These are phyloP conservation scores for Pholis gunnellus DNA, from an alignment of 2,113 vertebrate genomes.

Conservation along the genomic window DNA sequence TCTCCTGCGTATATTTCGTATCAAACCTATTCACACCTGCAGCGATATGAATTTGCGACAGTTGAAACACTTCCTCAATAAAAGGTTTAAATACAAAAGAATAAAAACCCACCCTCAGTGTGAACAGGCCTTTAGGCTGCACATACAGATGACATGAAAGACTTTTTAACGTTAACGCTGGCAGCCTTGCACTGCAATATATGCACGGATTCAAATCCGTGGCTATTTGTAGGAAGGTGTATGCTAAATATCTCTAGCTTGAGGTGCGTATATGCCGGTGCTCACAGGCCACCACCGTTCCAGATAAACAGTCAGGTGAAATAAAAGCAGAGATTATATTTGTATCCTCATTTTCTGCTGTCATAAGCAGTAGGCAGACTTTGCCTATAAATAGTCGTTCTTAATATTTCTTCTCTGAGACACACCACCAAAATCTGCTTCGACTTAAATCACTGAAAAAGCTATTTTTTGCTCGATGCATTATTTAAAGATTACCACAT, in stretches of 20 bases:
- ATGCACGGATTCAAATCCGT: not conserved
- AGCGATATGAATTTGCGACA: not conserved
- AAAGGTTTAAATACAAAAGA: not conserved
- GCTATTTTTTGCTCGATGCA: conserved; percentile 21
- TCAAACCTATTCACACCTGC: not conserved
- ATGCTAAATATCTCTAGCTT: not conserved
- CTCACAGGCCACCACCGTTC: not conserved
- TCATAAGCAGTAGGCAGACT: not conserved
- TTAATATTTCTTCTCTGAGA: conserved; percentile 41
- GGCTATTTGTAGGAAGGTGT: conserved; percentile 14
- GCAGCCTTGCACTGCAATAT: not conserved
- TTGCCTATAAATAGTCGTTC: conserved; percentile 47
- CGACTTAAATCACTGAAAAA: conserved; percentile 20
- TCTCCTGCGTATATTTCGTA: not conserved
- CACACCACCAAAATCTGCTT: conserved; percentile 11
- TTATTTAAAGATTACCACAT: conserved; percentile 40
- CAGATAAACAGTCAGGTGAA: not conserved
- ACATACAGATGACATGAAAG: not conserved
- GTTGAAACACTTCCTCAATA: not conserved
- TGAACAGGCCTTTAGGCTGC: not conserved
- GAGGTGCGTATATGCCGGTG: not conserved
- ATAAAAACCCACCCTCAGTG: no score
- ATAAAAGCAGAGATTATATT: conserved; percentile 4
- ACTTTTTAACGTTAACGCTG: not conserved
- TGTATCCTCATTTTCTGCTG: not conserved